Conservation (phyloP, 2,113 vertebrate genomes). For the Sylvia atricapilla region DNA sequence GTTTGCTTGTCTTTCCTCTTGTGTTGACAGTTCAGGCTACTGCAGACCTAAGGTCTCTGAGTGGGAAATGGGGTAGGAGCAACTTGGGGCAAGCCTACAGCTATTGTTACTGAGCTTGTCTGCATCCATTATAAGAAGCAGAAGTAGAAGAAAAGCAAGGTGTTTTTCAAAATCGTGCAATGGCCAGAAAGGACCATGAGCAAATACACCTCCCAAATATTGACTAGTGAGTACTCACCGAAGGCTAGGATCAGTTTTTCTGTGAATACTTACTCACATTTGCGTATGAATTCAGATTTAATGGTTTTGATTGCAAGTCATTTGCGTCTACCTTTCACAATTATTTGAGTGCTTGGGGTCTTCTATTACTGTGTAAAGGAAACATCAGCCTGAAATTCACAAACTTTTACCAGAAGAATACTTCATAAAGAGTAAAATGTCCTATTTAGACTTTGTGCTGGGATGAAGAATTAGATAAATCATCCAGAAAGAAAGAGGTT, state of each 20-base stretch:
- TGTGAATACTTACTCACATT: not conserved
- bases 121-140: not conserved
- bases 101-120: not conserved
- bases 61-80: not conserved
- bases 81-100: not conserved
- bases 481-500: not conserved
- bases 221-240: not conserved
- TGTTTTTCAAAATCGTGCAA: not conserved
- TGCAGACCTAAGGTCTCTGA: not conserved
- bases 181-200: not conserved
- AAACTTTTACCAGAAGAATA: not conserved
- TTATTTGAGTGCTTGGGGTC: not conserved
- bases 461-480: not conserved
- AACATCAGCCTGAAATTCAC: not conserved
- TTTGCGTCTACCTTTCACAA: not conserved
- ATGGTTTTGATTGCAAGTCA: not conserved
- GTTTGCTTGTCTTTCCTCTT: not conserved
- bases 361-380: not conserved
- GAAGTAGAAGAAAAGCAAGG: not conserved
- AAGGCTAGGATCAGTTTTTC: not conserved
- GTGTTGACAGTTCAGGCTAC: not conserved
- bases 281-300: not conserved
- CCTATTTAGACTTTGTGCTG: not conserved
- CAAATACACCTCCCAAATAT: not conserved
- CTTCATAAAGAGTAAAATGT: not conserved